Base-by-base conservation (phyloP, 2,888 invertebrate genomes). In the Gastrophysa polygoni region DNA sequence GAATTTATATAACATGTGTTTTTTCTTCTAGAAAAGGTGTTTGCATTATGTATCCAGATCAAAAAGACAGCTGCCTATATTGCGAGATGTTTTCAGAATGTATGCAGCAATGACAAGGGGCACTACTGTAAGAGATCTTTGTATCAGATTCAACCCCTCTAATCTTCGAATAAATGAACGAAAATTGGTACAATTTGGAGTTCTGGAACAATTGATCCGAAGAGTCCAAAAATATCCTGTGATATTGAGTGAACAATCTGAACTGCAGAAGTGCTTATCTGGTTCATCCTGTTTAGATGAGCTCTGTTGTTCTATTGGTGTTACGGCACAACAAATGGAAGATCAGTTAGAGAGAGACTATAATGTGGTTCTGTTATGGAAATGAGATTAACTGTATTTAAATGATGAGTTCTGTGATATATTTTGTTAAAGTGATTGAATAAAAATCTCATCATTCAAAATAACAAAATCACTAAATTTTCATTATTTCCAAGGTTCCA, bases 231-330 rank as follows among this genome's bases (percentile, higher is more conserved):
- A 93, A 67, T 82, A 80, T 71, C 82, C 82, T 1, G 75, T 82
- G 47, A 71, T 77, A 24, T 62, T 81, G 24, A 75, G 73, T 1
- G 77, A 79, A 16, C 70, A 73, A 18, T 50, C 59, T 1, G 80
- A 80, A 38, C 81, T 90, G 34, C 85, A 88, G 43, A 84, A 86
- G 54, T 85, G 91, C 73, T 92, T 95, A 77, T 92, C 91, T 47
- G 96, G 96, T 0, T 83, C 86, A 0, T 89, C 90, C 66, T 92
- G 90, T 78, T 87, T 91, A 60, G 96, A 97, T 82, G 94, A 96
- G 81, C 95, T 97, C 73, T 96, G 96, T 81, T 93, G 95, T 77
- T 86, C 90, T 61, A 91, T 92, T 8, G 89, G 90, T 14, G 84
- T 93, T 46, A 89, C 90, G 58, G 85, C 90, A 5, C 87, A 88